These are phyloP conservation scores for Pangasianodon gigas DNA, from an alignment of 2,113 vertebrate genomes.

Conservation along the genomic window DNA sequence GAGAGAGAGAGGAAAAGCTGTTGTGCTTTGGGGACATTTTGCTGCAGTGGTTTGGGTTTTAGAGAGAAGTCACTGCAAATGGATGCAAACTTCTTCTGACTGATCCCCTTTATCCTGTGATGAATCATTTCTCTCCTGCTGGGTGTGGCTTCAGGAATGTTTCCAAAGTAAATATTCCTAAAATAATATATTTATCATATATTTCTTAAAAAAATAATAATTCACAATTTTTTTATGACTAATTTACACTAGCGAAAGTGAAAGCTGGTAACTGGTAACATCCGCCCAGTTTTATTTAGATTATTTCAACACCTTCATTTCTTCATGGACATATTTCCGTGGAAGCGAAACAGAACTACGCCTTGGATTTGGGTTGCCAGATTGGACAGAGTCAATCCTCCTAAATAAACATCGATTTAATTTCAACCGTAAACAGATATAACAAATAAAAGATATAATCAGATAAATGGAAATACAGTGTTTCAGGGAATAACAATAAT, in stretches of 20 bases:
- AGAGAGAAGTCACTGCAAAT: background rate
- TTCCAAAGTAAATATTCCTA: background rate
- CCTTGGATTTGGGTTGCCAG: background rate
- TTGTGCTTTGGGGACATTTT: background rate
- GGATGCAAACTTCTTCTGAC: background rate
- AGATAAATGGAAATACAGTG: background rate
- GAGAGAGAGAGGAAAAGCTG: background rate
- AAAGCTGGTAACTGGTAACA: too few species aligned
- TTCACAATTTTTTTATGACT: background rate
- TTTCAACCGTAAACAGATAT: background rate
- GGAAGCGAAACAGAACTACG: background rate
- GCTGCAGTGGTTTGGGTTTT: background rate
- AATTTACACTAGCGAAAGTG: too few species aligned
- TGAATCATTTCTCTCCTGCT: background rate
- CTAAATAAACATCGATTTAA: background rate
- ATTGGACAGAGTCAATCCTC: too few species aligned
- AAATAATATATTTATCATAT: background rate
- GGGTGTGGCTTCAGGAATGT: background rate
- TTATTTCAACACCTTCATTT: background rate
- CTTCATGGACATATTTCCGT: background rate
- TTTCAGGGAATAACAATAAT: background rate
- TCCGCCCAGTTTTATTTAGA: background rate
- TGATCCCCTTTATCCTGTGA: background rate
- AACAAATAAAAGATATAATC: background rate
- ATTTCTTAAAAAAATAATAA: background rate